Base-by-base conservation (phyloP, 2,113 vertebrate species). In the Prochilodus magdalenae region DNA sequence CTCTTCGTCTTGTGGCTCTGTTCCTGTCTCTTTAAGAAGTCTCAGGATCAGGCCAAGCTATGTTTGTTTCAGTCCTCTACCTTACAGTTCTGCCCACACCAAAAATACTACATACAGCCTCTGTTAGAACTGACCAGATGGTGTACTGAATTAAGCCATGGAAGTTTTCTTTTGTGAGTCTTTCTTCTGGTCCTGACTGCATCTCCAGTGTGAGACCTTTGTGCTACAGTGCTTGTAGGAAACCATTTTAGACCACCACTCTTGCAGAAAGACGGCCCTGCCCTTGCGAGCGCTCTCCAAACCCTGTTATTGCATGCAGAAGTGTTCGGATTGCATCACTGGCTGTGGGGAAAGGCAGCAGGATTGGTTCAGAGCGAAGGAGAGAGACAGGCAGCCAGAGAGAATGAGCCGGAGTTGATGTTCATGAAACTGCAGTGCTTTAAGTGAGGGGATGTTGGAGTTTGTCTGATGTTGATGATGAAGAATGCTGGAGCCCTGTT, bases 281-380 rank as follows among this genome's bases (percentile, higher is more conserved):
- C 89, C 87, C 85, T 84, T n/a, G 85, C 86, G 86, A 82, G 85
- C 73, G 85, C 73, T 88, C 88, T 88, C 90, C 89, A 90, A 89
- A 87, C 89, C 84, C 87, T 87, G 89, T 85, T 90, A 94, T 94
- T 94, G 93, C 93, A 82, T 67, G 77, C 89, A 88, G 90, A 90
- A 92, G 91, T 91, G 82, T 40, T 81, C 84, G 91, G 85, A 94
- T 94, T 94, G 93, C 93, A 93, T 94, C 93, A 94, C 91, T 86
- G 91, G 82, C 88, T 89, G 90, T 87, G 83, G 89, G 87, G 90
- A 89, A 87, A 90, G 87, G 87, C 89, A 89, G 88, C 88, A 89
- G 90, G 89, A 92, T 91, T 86, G 85, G 85, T 87, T 83, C 73
- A 75, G 74, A 59, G 77, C 22, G 36, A 30, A 49, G 36, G 71